Evolutionary conservation across 2,113 vertebrate species (phyloP), one percentile per base, ranked within the genome.

Genomic region (Clarias batrachus): DNA sequence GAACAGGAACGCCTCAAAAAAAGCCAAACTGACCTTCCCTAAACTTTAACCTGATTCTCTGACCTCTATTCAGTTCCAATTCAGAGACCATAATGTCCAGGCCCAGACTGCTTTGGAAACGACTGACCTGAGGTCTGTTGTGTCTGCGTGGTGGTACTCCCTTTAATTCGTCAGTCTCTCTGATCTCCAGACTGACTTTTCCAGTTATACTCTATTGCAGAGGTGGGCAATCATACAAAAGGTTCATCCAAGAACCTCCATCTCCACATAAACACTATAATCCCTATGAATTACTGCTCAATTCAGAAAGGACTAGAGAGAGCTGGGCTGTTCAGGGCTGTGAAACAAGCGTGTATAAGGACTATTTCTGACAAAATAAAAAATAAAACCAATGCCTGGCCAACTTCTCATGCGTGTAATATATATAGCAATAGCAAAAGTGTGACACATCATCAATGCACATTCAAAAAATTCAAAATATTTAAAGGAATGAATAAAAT

Each of bases 151-250:
- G 27, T 79, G 62, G n/a, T 74, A 60, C 63, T 71, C 65, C 74
- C n/a, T 52, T 65, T 63, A 89, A 87, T 84, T 27, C 54, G 74
- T 80, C 52, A 84, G 73, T 21, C 70, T 85, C 73, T 76, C 59
- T 60, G 83, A 86, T 80, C 84, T 81, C 85, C 87, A 77, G 30
- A 77, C 78, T 78, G 76, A 86, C 71, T 82, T 90, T 91, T 83
- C 79, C 77, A 73, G 84, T 73, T 86, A 63, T 85, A 83, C 77
- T 65, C 41, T 79, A 87, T 90, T 90, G 85, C 74, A 82, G 65
- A 60, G 68, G 25, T 88, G 37, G 85, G 82, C 52, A 82, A 81
- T 65, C 74, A 86, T 86, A 71, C 86, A 27, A 70, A 56, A 74
- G 2, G 54, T 14, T 85, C 74, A 81, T 83, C 80, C 83, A 90